Base-by-base conservation (phyloP, 1,140 invertebrate species). In the Thrips palmi region DNA sequence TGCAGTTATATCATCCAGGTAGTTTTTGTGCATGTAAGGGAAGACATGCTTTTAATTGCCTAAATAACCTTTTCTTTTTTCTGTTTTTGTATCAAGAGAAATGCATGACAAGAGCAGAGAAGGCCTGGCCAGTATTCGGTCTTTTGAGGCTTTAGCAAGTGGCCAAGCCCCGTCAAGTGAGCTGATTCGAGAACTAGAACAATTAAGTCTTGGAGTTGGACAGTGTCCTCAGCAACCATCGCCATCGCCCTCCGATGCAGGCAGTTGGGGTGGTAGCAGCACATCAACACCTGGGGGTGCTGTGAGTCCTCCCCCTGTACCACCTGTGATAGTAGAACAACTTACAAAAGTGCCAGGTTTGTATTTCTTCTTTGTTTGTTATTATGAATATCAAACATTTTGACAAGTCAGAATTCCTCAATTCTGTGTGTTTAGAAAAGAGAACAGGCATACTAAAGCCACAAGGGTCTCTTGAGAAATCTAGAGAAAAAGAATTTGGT, bases 381-480 rank as follows among this genome's bases (percentile, higher is more conserved):
- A 18, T n/a, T 36, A 32, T 11, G 8, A 39, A n/a, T 35, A 20
- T 30, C 14, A 28, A 33, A 10, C 30, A 30, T 36, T 45, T 46
- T 21, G 5, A 14, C 12, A 11, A 10, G 14, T 27, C 8, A 32
- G 28, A 8, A 33, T 45, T 41, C 4, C 25, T 15, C 35, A 15
- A 29, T 44, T 37, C 40, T 42, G 41, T 42, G 35, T 42, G 24
- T 44, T 48, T 45, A 28, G 70, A 73, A 47, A 73, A 66, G 45
- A 65, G 65, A 37, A 63, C 65, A 7, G 74, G 74, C 15, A 77
- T 78, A 40, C 54, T 77, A 36, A 77, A 77, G 43, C 70, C 74
- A 2, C 74, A 77, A 53, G 67, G 70, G 0, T 73, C 70, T 0
- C 48, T 74, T 40, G 71, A 74, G 52, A 63, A 67, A 30, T 65